phyloP scores from a whole-genome alignment of 2,113 vertebrate genomes.

The Platysternon megacephalum region DNA sequence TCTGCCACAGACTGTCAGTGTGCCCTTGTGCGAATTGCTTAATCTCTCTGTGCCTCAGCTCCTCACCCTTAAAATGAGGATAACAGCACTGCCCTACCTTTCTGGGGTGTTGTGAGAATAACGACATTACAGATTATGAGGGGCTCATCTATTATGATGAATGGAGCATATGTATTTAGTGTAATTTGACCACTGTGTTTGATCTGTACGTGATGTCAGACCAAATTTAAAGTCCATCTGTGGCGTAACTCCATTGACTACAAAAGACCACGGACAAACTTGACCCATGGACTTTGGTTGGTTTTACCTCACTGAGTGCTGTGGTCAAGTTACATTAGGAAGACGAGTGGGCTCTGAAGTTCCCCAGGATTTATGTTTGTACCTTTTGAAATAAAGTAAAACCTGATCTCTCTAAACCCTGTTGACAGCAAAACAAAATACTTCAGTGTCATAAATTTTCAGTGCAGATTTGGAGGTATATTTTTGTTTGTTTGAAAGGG shows the following conservation, averaged over 20 bases:
- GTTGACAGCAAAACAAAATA: constrained; percentile 16
- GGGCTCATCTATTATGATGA: neutral
- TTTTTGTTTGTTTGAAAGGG: neutral
- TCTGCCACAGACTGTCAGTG: neutral
- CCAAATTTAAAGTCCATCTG: constrained; percentile 64
- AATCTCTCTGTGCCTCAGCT: neutral
- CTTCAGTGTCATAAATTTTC: neutral
- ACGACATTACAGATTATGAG: constrained; percentile 10
- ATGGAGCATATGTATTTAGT: neutral
- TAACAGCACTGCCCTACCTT: neutral
- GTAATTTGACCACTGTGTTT: constrained; percentile 25
- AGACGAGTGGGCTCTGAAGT: neutral
- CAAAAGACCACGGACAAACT: constrained; percentile 13
- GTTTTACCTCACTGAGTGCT: constrained; percentile 57
- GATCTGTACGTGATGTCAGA: constrained; percentile 34
- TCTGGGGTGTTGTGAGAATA: constrained; percentile 15
- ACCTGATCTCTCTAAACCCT: neutral
- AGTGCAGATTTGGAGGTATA: neutral
- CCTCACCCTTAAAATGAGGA: neutral
- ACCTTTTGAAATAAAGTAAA: constrained; percentile 57
- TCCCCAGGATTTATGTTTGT: constrained; percentile 11
- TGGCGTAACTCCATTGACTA: constrained; percentile 31
- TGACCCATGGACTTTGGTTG: constrained; percentile 33
- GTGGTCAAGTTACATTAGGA: constrained; percentile 35
- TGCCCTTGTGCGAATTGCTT: neutral